phyloP scores from a whole-genome alignment of 2,797 vertebrate genomes.

The Acrocephalus scirpaceus region DNA sequence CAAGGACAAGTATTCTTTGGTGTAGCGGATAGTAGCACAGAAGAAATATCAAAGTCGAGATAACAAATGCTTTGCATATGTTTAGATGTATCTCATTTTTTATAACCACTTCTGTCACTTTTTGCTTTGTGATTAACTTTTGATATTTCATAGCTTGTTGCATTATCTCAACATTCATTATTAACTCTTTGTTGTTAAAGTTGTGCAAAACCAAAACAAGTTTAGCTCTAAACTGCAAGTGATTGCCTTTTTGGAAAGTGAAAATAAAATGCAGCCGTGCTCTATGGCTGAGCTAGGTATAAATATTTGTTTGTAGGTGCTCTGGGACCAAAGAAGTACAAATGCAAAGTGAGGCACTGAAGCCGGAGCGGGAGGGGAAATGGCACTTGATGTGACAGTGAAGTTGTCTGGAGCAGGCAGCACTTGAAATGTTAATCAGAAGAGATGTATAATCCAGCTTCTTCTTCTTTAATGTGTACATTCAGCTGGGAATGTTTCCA shows the following conservation, averaged over 20 bases:
- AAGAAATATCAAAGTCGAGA: background rate
- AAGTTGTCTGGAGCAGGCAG: background rate
- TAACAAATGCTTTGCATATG: background rate
- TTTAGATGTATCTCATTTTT: background rate
- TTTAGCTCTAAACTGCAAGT: background rate
- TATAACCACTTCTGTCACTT: background rate
- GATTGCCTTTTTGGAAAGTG: background rate
- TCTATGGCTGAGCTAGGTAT: background rate
- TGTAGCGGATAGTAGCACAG: background rate
- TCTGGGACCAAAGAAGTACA: background rate
- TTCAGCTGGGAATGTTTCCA: background rate
- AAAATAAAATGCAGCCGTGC: background rate
- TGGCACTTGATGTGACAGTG: background rate
- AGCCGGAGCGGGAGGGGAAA: fast-evolving
- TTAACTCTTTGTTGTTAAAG: background rate
- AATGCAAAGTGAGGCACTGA: background rate
- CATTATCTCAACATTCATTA: background rate
- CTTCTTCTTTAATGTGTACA: background rate
- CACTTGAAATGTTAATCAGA: background rate
- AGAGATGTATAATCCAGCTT: background rate
- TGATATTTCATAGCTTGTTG: background rate
- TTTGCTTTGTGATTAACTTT: background rate
- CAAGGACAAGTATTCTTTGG: background rate
- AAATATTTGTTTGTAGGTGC: background rate
- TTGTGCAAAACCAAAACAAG: fast-evolving